Percentiles rank a stretch among this genome's conserved stretches.
Conservation (phyloP, 1,140 invertebrate species). For the Geopemphigus sp. region DNA sequence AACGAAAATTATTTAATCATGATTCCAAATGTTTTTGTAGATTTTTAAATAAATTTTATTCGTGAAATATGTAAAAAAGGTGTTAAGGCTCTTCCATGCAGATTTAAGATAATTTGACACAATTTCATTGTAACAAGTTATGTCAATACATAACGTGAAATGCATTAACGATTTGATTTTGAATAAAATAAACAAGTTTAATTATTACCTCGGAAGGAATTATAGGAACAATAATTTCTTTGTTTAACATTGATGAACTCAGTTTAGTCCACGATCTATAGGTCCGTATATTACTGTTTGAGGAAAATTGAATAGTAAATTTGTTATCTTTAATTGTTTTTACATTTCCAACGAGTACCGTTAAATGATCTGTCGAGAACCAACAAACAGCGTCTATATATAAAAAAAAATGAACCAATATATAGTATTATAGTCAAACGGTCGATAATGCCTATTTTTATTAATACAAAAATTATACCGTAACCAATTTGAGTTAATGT, state of each 20-base stretch:
- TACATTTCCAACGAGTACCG: slow-evolving; percentile 18
- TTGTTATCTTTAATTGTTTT: slow-evolving; percentile 25
- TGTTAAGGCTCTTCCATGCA: no score
- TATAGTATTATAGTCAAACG: neutral
- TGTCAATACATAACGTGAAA: neutral
- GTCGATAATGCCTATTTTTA: no score
- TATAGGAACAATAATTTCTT: slow-evolving; percentile 33
- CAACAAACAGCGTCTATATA: slow-evolving; percentile 35
- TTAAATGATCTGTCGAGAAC: slow-evolving; percentile 34
- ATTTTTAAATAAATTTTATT: no score
- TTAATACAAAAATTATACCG: neutral
- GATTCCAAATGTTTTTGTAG: no score
- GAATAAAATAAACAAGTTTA: neutral
- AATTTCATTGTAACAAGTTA: no score
- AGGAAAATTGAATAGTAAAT: slow-evolving; percentile 31
- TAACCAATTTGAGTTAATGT: slow-evolving; percentile 34
- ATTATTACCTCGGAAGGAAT: slow-evolving; percentile 24
- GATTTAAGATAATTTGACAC: no score
- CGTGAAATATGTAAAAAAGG: no score
- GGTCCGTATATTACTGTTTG: slow-evolving; percentile 15
- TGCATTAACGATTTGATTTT: neutral
- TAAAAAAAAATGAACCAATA: neutral
- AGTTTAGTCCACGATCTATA: neutral
- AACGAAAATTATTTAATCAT: no score
- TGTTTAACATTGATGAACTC: neutral